Conservation (phyloP, 2,797 vertebrate genomes). For the Falco peregrinus region DNA sequence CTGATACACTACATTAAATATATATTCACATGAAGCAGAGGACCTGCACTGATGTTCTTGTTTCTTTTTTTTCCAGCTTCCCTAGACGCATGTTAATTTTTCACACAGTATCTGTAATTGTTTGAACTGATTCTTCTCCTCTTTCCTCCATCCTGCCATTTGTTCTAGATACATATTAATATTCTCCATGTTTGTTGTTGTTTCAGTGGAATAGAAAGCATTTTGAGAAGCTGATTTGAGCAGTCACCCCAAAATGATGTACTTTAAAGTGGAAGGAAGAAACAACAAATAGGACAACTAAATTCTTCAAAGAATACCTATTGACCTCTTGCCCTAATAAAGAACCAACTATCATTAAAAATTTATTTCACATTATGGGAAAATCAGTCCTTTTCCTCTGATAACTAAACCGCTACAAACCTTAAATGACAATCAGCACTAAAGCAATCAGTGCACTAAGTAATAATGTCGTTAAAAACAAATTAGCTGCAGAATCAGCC, state of each 20-base stretch:
- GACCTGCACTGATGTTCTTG: neutral
- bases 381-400: conserved; percentile 10
- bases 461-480: conserved; percentile 9
- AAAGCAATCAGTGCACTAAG: neutral
- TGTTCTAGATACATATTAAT: conserved; percentile 5
- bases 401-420: neutral
- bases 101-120: neutral
- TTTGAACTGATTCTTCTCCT: neutral
- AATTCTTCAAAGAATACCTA: neutral
- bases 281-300: neutral
- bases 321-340: neutral
- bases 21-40: neutral
- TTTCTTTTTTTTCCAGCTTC: neutral
- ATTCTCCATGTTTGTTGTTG: neutral
- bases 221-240: neutral
- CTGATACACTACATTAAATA: neutral
- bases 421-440: neutral
- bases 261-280: neutral
- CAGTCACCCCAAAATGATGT: neutral
- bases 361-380: neutral
- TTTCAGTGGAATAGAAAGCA: neutral
- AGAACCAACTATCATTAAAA: neutral
- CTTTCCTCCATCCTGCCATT: neutral
- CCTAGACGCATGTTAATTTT: neutral
- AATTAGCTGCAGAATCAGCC: neutral